Evolutionary conservation across 2,797 vertebrate species (phyloP).

Genomic region (Pelodytes ibericus): DNA sequence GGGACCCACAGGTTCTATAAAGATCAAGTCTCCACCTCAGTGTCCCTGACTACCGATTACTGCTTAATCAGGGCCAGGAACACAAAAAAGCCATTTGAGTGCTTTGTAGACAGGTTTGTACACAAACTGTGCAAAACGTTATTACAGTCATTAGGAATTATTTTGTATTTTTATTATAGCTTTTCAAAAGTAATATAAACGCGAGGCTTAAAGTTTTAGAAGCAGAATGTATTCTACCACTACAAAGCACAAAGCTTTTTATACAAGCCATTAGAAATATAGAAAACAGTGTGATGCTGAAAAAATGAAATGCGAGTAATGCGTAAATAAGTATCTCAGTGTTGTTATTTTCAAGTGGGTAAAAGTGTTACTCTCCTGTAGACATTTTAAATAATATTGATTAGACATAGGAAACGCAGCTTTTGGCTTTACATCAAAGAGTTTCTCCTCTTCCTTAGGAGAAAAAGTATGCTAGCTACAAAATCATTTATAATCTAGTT

Average conservation of each 20-base stretch:
- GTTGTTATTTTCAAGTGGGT: neutral
- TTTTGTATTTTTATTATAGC: constrained; percentile 14
- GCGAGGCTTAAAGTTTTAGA: neutral
- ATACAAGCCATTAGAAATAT: constrained; percentile 1
- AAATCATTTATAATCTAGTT: constrained; percentile 30
- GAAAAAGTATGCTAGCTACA: constrained; percentile 18
- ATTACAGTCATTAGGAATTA: constrained; percentile 10
- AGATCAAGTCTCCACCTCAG: too few relatives aligned
- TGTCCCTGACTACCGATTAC: too few relatives aligned
- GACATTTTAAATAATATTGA: constrained; percentile 43
- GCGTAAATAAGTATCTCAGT: too few relatives aligned
- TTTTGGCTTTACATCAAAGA: constrained; percentile 51
- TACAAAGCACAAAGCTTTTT: too few relatives aligned
- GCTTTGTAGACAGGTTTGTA: too few relatives aligned
- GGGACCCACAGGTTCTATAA: too few relatives aligned
- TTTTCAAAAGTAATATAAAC: neutral
- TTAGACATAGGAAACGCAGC: constrained; percentile 28
- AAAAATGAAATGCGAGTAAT: too few relatives aligned
- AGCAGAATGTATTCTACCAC: too few relatives aligned
- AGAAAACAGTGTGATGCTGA: neutral
- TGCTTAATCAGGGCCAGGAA: too few relatives aligned
- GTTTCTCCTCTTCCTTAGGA: constrained; percentile 25
- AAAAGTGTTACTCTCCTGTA: constrained; percentile 21
- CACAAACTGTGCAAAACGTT: too few relatives aligned
- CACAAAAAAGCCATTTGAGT: too few relatives aligned